phyloP scores from a whole-genome alignment of 2,797 vertebrate genomes.

The Anableps anableps region DNA sequence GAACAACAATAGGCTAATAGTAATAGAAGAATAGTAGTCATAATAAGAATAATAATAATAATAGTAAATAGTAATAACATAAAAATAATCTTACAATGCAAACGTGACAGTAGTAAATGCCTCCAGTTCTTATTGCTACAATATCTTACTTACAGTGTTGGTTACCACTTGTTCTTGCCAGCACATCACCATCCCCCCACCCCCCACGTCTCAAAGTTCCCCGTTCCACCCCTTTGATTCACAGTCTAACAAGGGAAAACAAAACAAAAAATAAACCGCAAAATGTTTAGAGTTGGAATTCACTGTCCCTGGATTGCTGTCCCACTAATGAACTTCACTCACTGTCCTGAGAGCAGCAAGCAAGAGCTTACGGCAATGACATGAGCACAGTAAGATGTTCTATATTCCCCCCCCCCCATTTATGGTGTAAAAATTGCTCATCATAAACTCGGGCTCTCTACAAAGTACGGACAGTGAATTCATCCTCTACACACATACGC shows the following conservation, averaged over 20 bases:
- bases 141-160: constrained; percentile 83
- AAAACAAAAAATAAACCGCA: constrained; percentile 67
- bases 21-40: constrained; percentile 83
- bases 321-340: constrained; percentile 57
- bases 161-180: constrained; percentile 72
- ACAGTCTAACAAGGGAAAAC: constrained; percentile 81
- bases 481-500: constrained; percentile 64
- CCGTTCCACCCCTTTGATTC: constrained; percentile 74
- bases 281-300: constrained; percentile 74
- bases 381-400: constrained; percentile 51
- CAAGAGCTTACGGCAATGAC: constrained; percentile 58
- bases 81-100: constrained; percentile 88
- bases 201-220: constrained; percentile 54
- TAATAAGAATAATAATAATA: constrained; percentile 85
- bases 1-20: constrained; percentile 85
- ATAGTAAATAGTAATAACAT: constrained; percentile 85
- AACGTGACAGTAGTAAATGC: constrained; percentile 86
- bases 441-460: constrained; percentile 53
- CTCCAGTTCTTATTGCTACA: constrained; percentile 91
- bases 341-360: constrained; percentile 69
- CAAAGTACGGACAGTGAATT: constrained; percentile 76
- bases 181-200: constrained; percentile 50
- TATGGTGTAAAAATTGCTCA: constrained; percentile 50
- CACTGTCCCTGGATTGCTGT: constrained; percentile 66
- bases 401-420: constrained; percentile 3